Conservation (phyloP, 2,113 vertebrate genomes). For the Chloroceryle aenea region DNA sequence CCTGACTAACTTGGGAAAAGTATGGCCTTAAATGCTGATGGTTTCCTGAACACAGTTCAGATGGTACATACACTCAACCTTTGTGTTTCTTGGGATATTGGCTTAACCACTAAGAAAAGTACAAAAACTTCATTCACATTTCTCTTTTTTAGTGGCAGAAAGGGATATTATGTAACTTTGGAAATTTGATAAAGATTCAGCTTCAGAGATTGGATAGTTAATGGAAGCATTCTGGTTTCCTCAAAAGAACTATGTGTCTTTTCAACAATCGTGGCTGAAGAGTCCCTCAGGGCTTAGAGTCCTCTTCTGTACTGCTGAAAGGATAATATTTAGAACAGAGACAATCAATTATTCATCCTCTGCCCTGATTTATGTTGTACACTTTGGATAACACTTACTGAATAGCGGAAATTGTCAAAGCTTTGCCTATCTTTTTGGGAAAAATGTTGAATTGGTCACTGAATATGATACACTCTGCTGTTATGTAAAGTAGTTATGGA, state of each 20-base stretch:
- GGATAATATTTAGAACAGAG: conserved; percentile 61
- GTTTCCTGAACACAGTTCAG: conserved; percentile 7
- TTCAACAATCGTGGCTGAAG: not conserved
- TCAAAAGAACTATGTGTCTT: not conserved
- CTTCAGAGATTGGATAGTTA: not conserved
- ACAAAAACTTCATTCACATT: conserved; percentile 52
- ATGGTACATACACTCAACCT: conserved; percentile 19
- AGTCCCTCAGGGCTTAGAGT: not conserved
- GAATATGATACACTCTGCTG: not conserved
- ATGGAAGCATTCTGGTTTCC: conserved; percentile 31
- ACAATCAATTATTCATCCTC: not conserved
- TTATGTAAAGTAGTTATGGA: not conserved
- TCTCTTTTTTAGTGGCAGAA: conserved; percentile 23
- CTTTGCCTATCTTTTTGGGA: not conserved
- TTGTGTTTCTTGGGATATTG: conserved; percentile 31
- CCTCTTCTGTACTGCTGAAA: conserved; percentile 9
- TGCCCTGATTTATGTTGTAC: conserved; percentile 6
- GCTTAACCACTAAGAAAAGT: not conserved
- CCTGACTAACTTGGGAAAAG: not conserved
- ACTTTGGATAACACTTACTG: not conserved
- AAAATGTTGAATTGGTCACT: not conserved
- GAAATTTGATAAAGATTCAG: conserved; percentile 21
- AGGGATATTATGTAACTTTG: conserved; percentile 29
- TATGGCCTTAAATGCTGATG: not conserved
- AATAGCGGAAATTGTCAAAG: not conserved